Evolutionary conservation across 1,140 invertebrate species (phyloP).

Genomic region (Trichonephila clavipes): DNA sequence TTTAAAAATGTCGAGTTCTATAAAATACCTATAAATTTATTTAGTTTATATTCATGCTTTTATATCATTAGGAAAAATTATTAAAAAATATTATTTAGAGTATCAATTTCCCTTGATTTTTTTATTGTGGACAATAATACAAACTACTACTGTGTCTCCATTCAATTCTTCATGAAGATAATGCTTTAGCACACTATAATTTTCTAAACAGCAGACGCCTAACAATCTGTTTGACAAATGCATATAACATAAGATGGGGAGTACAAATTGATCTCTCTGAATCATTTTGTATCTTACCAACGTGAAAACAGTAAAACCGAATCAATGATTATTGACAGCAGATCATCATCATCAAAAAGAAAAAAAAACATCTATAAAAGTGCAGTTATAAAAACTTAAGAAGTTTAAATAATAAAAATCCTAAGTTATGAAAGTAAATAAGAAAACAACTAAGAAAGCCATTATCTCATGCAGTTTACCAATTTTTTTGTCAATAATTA

Average conservation of each 20-base stretch:
- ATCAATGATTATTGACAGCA: no score
- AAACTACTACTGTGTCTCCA: no score
- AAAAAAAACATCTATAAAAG: neutral
- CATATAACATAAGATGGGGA: neutral
- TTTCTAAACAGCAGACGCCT: neutral
- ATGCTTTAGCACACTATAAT: neutral
- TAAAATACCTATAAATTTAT: no score
- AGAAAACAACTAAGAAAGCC: no score
- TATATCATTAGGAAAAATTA: no score
- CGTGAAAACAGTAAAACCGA: neutral
- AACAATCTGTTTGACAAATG: neutral
- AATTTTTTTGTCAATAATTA: neutral
- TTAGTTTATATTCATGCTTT: no score
- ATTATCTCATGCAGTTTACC: no score
- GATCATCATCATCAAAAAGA: no score
- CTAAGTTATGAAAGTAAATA: neutral
- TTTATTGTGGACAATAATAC: neutral
- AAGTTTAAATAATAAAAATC: neutral
- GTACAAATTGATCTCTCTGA: neutral
- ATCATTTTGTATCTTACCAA: neutral
- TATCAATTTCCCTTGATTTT: neutral
- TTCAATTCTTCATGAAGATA: no score
- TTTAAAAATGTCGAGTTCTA: no score
- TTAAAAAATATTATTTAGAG: neutral
- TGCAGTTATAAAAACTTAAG: neutral